These are phyloP conservation scores for Phalacrocorax carbo DNA, from an alignment of 2,113 vertebrate genomes.

Conservation along the genomic window DNA sequence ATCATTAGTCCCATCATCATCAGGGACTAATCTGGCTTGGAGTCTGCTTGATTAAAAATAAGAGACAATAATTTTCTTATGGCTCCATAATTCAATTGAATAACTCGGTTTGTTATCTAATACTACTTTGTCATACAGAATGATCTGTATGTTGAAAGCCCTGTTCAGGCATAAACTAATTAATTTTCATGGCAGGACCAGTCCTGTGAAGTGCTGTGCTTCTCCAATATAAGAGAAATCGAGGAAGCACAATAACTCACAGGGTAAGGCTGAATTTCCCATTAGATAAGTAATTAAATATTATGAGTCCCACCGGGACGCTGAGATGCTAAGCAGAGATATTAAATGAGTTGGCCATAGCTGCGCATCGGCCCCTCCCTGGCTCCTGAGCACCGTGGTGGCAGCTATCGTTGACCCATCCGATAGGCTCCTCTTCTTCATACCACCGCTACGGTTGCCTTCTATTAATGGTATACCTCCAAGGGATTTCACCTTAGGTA, in stretches of 20 bases:
- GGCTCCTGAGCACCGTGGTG: background rate
- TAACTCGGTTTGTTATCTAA: slow-evolving; percentile 44
- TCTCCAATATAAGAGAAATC: background rate
- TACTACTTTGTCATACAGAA: slow-evolving; percentile 33
- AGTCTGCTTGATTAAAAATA: slow-evolving; percentile 60
- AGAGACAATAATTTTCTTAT: slow-evolving; percentile 52
- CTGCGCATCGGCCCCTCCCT: background rate
- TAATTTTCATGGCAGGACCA: slow-evolving; percentile 45
- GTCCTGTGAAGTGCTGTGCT: slow-evolving; percentile 29
- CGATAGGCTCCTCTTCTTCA: background rate
- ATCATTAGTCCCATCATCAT: background rate
- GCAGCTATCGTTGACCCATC: background rate
- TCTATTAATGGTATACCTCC: background rate
- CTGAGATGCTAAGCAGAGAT: slow-evolving; percentile 36
- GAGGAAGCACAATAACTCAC: slow-evolving; percentile 35
- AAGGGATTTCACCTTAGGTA: background rate
- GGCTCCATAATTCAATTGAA: slow-evolving; percentile 38
- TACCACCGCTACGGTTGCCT: background rate
- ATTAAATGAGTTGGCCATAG: slow-evolving; percentile 18
- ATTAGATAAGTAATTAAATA: slow-evolving; percentile 56
- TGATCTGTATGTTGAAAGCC: slow-evolving; percentile 47
- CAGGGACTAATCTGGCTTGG: slow-evolving; percentile 22
- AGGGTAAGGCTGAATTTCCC: slow-evolving; percentile 19
- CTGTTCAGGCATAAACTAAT: slow-evolving; percentile 58
- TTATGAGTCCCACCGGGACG: background rate